Evolutionary conservation across 2,888 invertebrate species (phyloP), one percentile per base, ranked within the genome.

Genomic region (Orchestes rusci): DNA sequence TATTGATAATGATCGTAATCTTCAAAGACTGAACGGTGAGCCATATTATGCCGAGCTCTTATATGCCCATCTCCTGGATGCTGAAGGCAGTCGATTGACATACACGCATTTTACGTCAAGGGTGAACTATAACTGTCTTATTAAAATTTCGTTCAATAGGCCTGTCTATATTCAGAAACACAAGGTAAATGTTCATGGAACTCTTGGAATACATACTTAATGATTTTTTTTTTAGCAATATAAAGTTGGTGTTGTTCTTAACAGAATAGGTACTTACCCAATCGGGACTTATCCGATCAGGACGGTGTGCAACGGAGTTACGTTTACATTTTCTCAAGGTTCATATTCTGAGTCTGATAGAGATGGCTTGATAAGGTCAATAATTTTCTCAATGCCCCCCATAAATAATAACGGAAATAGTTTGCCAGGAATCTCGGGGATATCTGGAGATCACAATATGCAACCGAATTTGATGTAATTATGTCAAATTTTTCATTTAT

Each of bases 241-340:
- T 67, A 82, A 84, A 65, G 81, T 89, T 55, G 86, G 84, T 37
- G 84, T 88, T 17, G 85, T 85, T 31, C 79, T 88, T 68, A 86
- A 88, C 69, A 86, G 85, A 63, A 74, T 77, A 50, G 88, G 88
- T 10, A 82, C 82, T 77, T 89, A 89, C 68, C 86, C 87, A 4
- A 78, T 83, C 73, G 86, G 84, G 51, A 75, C 77, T 3, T 84
- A 84, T 62, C 76, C 79, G 0, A 76, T 76, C 56, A 76, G 79
- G 37, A 78, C 80, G 19, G 72, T 75, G 4, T 80, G 81, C 34
- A 82, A 84, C 62, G 78, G 77, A 2, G 84, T 85, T 12, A 76
- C 77, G 62, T 88, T 88, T 68, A 78, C 77, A 60, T 88, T 87
- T 66, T 79, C 82, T 60, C 80, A 82, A 55, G 84, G 82, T 1